Conservation (phyloP, 2,113 vertebrate genomes). For the Salvelinus namaycush region DNA sequence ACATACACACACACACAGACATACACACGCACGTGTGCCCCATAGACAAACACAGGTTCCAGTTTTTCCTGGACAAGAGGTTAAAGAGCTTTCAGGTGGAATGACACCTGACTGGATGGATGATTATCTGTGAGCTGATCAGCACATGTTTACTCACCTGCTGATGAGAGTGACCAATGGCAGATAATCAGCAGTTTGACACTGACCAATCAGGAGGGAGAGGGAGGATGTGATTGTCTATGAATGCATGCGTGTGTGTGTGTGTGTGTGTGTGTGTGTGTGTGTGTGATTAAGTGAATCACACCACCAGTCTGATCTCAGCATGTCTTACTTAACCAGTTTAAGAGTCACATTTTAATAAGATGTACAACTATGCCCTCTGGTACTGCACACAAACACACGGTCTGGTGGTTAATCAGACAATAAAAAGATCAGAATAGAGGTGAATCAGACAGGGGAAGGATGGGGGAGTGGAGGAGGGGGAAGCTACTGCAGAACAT, state of each 20-base stretch:
- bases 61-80: slow-evolving; percentile 27
- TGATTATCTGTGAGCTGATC: slow-evolving; percentile 55
- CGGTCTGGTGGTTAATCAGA: neutral
- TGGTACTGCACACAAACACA: neutral
- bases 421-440: neutral
- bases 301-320: neutral
- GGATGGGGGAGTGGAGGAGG: neutral
- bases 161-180: slow-evolving; percentile 59
- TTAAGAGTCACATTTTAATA: neutral
- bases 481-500: neutral
- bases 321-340: neutral
- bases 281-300: slow-evolving; percentile 3
- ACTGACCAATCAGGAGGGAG: slow-evolving; percentile 46
- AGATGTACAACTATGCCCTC: neutral
- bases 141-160: slow-evolving; percentile 56
- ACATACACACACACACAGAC: neutral
- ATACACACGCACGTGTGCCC: neutral
- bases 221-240: neutral
- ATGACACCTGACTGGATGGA: slow-evolving; percentile 39
- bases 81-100: slow-evolving; percentile 40
- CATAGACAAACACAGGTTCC: slow-evolving; percentile 38
- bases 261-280: neutral
- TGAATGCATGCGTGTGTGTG: neutral
- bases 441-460: neutral
- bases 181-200: slow-evolving; percentile 20